Evolutionary conservation across 2,888 invertebrate species (phyloP), one percentile per base, ranked within the genome.

Genomic region (Cylloceria caligata): DNA sequence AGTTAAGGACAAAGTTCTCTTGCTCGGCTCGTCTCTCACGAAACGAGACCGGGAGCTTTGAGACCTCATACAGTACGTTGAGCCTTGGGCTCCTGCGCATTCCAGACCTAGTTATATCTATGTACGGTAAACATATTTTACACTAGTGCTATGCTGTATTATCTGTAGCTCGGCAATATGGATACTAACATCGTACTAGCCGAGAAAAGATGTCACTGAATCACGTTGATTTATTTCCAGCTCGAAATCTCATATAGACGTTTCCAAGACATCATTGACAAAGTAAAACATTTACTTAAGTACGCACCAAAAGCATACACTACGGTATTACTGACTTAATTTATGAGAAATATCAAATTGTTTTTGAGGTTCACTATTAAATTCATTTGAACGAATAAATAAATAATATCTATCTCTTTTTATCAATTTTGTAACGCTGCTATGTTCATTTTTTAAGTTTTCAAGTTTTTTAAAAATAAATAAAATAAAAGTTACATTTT

Each of bases 1-100:
- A 81, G 77, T 81, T 81, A 75, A 78, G 65, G 74, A 74, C 81
- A 82, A 82, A 79, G 69, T 82, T 81, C 39, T 42, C 39, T 27
- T 27, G 69, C 62, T 36, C 72, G 42, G 71, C 73, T 45, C 49
- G 73, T 74, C 42, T 78, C 71, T 72, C 62, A 67, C 24, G 55
- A 13, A 69, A 64, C 16, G 47, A 45, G n/a, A 9, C 24, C 3
- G 49, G 11, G 36, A 34, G 67, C 67, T 11, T n/a, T 52, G 49
- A 45, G 60, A 60, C 64, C 74, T 65, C 71, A 42, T 24, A 64
- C 52, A 47, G 47, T 57, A 36, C 74, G 80, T 83, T 86, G 80
- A 84, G 83, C 80, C 76, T 30, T 47, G 42, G 62, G 39, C 13
- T 67, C 49, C 67, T 39, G 60, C 27, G n/a, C 62, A 39, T 5